Evolutionary conservation across 1,140 invertebrate genomes (phyloP).

Genomic region (Drosophila prosaltans): DNA sequence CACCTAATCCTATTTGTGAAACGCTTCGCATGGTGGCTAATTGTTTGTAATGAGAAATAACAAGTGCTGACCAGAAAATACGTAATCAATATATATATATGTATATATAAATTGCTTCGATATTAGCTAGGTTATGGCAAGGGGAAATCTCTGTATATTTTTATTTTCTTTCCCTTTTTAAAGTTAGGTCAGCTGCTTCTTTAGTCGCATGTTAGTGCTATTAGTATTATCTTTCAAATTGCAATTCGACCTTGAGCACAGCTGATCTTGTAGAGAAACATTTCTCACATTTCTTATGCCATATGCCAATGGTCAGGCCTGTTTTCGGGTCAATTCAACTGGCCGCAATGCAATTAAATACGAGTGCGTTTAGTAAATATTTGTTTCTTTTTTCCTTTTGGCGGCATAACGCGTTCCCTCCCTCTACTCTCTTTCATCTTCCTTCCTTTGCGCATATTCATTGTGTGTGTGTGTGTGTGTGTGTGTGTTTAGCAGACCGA

Average conservation of each 20-base stretch:
- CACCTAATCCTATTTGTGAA: too few relatives aligned
- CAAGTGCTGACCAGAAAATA: too few relatives aligned
- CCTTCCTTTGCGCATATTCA: not conserved
- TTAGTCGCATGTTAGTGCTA: not conserved
- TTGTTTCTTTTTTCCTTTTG: slow-evolving; percentile 35
- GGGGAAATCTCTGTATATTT: not conserved
- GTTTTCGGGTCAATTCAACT: slow-evolving; percentile 22
- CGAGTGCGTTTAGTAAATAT: slow-evolving; percentile 46
- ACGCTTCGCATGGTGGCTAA: too few relatives aligned
- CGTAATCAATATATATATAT: too few relatives aligned
- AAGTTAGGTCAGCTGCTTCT: not conserved
- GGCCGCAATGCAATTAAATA: slow-evolving; percentile 24
- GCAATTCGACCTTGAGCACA: slow-evolving; percentile 20
- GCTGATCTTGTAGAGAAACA: slow-evolving; percentile 11
- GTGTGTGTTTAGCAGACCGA: not conserved
- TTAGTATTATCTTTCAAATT: slow-evolving; percentile 4
- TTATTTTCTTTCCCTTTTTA: too few relatives aligned
- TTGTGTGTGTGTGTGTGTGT: not conserved
- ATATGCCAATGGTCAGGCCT: slow-evolving; percentile 23
- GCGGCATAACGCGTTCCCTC: slow-evolving; percentile 2
- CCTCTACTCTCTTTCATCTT: too few relatives aligned
- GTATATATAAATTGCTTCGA: too few relatives aligned
- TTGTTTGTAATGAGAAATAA: too few relatives aligned
- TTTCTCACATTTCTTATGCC: slow-evolving; percentile 44
- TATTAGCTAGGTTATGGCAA: not conserved